Conservation (phyloP, 1,140 invertebrate species). For the Drosophila takahashii region DNA sequence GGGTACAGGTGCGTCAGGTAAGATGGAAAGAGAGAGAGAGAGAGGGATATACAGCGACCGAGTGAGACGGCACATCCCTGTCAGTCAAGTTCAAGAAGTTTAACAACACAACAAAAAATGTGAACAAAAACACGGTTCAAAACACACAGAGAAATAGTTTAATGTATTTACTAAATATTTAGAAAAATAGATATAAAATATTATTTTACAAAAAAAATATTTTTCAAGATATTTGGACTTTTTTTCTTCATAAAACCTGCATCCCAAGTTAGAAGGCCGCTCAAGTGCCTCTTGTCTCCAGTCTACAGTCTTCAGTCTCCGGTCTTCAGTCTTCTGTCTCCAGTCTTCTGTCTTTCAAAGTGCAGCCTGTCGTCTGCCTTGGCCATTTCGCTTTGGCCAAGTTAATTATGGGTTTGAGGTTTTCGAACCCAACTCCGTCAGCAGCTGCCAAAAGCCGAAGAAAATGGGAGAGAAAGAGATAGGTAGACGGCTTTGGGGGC, state of each 20-base stretch:
- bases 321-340: not conserved
- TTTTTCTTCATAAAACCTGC: too few species aligned
- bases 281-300: not conserved
- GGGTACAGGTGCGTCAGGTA: not conserved
- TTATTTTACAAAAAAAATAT: too few species aligned
- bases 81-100: constrained; percentile 48
- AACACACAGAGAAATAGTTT: not conserved
- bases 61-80: constrained; percentile 36
- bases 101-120: constrained; percentile 5
- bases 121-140: constrained; percentile 1
- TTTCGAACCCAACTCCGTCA: constrained; percentile 69
- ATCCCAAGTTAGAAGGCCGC: too few species aligned
- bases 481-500: not conserved
- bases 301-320: constrained; percentile 12
- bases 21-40: not conserved
- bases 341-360: not conserved
- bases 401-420: constrained; percentile 83
- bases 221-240: too few species aligned
- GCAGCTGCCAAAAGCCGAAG: constrained; percentile 46
- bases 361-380: constrained; percentile 60
- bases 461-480: constrained; percentile 23
- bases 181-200: too few species aligned
- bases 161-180: too few species aligned
- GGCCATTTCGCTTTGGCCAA: constrained; percentile 57
- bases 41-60: not conserved